Evolutionary conservation across 1,140 invertebrate genomes (phyloP), one percentile per base, ranked within the genome.

Genomic region (Eumaeus atala): DNA sequence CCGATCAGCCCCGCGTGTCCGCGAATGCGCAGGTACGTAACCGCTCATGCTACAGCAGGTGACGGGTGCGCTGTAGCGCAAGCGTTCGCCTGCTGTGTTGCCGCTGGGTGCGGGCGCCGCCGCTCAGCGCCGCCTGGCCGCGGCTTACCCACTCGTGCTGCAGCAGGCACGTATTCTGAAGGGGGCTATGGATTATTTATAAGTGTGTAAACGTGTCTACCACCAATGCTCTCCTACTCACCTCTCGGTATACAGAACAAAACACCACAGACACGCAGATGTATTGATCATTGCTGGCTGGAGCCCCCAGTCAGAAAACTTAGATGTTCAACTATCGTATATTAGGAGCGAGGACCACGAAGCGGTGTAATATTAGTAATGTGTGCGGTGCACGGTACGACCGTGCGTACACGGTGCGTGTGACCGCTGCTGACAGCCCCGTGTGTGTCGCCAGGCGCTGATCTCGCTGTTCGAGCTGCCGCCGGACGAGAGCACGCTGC

Each of bases 401-500:
- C 6, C 21, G 2, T 3, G 6, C 21, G 21, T 28, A 6, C 6
- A 6, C 21, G 21, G 21, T 28, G 6, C 6, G 2, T 28, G 6
- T 28, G 21, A 6, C 21, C 21, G 6, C 21, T 28, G 21, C 21
- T 28, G 21, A 28, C 6, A 6, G 2, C 21, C 21, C 21, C 21
- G 2, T 28, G 21, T 6, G 6, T 6, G 21, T 28, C 21, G 2
- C 21, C 89, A 96, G 81, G 90, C 93, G 4, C 80, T 98, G 49
- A 91, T 98, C 18, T 92, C 93, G 58, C 87, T 97, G 51, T 96
- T 98, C 79, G 97, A 98, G 88, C 87, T 97, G 51, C 96, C 96
- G 0, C 90, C 92, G 42, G 96, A 97, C 87, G 92, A 95, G 54
- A 90, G 90, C 9, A 87, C 91, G 0, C 87, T 95, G 18, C 92